Conservation (phyloP, 2,888 invertebrate genomes). For the Barypeithes pellucidus region DNA sequence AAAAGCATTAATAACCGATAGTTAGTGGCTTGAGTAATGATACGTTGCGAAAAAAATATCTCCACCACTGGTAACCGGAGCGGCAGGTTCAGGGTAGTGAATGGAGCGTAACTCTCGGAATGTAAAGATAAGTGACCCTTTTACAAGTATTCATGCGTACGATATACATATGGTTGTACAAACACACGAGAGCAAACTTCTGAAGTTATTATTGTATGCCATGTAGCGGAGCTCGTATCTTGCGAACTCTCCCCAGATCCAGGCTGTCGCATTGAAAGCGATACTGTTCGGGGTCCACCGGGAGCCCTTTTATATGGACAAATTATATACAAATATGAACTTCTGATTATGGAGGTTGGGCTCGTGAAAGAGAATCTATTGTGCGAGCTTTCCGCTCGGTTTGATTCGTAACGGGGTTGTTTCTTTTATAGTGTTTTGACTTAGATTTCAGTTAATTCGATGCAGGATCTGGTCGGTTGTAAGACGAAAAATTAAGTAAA, state of each 20-base stretch:
- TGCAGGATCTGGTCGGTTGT: no score
- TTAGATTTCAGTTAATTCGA: background rate
- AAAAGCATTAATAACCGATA: no score
- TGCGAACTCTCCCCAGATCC: constrained; percentile 43
- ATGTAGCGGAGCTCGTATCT: constrained; percentile 29
- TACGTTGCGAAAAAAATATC: no score
- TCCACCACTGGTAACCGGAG: constrained; percentile 20
- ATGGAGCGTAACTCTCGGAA: constrained; percentile 63
- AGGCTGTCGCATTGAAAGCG: constrained; percentile 69
- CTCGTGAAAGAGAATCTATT: constrained; percentile 52
- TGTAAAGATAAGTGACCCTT: constrained; percentile 67
- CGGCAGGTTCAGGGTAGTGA: constrained; percentile 51
- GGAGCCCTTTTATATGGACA: constrained; percentile 70
- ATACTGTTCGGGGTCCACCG: constrained; percentile 62
- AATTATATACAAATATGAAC: constrained; percentile 73
- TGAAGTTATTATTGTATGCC: constrained; percentile 45
- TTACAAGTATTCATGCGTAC: constrained; percentile 70
- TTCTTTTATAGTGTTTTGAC: constrained; percentile 29
- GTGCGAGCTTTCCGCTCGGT: constrained; percentile 40
- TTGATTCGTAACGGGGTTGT: constrained; percentile 36
- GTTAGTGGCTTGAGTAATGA: no score
- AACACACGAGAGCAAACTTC: constrained; percentile 60
- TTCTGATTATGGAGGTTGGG: constrained; percentile 67
- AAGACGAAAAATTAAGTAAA: no score
- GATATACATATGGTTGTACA: constrained; percentile 68